phyloP scores from a whole-genome alignment of 1,140 invertebrate species.

The Oscheius sp. region DNA sequence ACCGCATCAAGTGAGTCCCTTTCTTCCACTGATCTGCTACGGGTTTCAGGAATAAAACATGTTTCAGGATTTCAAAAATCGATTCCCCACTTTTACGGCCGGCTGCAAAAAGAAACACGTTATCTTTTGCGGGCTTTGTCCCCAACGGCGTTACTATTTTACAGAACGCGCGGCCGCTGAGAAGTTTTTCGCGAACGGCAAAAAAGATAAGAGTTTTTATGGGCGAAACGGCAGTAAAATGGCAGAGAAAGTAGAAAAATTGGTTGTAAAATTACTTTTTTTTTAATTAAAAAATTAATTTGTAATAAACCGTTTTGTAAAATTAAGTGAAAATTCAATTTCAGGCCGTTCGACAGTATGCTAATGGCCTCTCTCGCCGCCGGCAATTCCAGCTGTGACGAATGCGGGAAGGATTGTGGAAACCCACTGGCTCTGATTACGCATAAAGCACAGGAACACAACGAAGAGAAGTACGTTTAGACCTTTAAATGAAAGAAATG shows the following conservation, averaged over 20 bases:
- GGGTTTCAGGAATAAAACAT: too few relatives aligned
- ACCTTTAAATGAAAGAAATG: not conserved
- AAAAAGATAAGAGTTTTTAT: conserved; percentile 61
- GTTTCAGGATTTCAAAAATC: too few relatives aligned
- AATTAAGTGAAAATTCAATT: too few relatives aligned
- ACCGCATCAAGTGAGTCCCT: not conserved
- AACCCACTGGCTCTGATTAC: conserved; percentile 15
- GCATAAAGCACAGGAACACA: conserved; percentile 24
- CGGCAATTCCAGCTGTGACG: conserved; percentile 8
- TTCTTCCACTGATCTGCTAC: too few relatives aligned
- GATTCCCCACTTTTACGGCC: not conserved
- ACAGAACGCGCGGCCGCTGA: too few relatives aligned
- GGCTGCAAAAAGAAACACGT: too few relatives aligned
- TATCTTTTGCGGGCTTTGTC: not conserved
- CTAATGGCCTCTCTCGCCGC: not conserved
- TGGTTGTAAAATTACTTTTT: conserved; percentile 13
- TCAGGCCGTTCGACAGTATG: not conserved
- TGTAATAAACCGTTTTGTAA: too few relatives aligned
- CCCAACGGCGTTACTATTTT: too few relatives aligned
- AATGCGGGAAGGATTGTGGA: conserved; percentile 18
- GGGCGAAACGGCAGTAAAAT: conserved; percentile 19
- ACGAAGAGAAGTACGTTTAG: not conserved
- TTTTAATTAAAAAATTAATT: too few relatives aligned
- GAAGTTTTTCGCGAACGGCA: conserved; percentile 66
- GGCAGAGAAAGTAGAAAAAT: conserved; percentile 9